Evolutionary conservation across 2,888 invertebrate genomes (phyloP).

Genomic region (Rhaphigaster nebulosa): DNA sequence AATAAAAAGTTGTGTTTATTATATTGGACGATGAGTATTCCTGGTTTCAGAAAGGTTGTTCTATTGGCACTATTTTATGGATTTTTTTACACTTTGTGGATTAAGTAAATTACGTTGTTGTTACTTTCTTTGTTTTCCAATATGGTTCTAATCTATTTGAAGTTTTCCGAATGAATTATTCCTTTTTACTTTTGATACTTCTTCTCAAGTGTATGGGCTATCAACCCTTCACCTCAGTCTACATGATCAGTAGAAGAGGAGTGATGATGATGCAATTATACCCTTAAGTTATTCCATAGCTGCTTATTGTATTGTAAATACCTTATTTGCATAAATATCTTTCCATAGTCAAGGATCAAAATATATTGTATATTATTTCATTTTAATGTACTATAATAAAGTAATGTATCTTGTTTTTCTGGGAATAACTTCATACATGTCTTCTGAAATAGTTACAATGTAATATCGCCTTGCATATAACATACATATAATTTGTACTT

Average conservation of each 20-base stretch:
- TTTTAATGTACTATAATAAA: too few species aligned
- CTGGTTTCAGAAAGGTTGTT: not conserved
- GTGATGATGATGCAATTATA: not conserved
- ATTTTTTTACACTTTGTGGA: not conserved
- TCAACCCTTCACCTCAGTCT: too few species aligned
- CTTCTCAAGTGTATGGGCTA: not conserved
- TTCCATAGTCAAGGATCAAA: too few species aligned
- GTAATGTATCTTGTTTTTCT: not conserved
- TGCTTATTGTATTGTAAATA: too few species aligned
- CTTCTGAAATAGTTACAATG: too few species aligned
- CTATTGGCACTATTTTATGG: not conserved
- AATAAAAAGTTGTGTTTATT: not conserved
- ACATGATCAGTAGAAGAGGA: not conserved
- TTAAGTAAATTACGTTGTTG: not conserved
- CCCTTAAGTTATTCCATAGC: too few species aligned
- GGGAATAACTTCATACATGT: not conserved
- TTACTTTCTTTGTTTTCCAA: not conserved
- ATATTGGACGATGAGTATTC: not conserved
- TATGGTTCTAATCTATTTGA: not conserved
- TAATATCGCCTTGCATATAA: too few species aligned
- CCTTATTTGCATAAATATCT: too few species aligned
- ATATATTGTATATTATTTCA: not conserved
- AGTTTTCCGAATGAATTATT: not conserved
- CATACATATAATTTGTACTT: too few species aligned
- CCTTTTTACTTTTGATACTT: not conserved